Percentiles rank a stretch among this genome's conserved stretches.
phyloP scores from a whole-genome alignment of 2,888 invertebrate genomes.

The Taenaris catops region DNA sequence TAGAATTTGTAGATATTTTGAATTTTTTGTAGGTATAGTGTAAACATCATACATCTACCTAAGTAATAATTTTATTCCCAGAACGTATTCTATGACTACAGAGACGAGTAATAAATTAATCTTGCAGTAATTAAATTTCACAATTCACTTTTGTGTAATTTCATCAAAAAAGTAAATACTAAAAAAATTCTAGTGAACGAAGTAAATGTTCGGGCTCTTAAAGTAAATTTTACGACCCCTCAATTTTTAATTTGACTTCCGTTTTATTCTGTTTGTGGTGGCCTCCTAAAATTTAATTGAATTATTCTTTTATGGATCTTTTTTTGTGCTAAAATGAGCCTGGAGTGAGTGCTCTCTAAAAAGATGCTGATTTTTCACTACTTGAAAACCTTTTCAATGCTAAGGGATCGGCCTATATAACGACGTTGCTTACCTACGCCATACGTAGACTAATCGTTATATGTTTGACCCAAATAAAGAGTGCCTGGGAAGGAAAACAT shows the following conservation, averaged over 20 bases:
- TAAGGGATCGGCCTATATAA: too few species aligned
- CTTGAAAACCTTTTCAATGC: neutral
- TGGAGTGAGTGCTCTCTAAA: slow-evolving; percentile 7
- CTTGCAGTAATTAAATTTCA: slow-evolving; percentile 30
- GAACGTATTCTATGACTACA: slow-evolving; percentile 1
- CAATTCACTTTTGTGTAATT: slow-evolving; percentile 27
- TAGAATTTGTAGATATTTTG: too few species aligned
- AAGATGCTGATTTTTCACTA: slow-evolving; percentile 9
- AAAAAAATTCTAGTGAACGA: slow-evolving; percentile 20
- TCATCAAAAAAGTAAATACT: slow-evolving; percentile 19
- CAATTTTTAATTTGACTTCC: slow-evolving; percentile 25
- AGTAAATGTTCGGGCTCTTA: slow-evolving; percentile 20
- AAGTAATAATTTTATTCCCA: slow-evolving; percentile 4
- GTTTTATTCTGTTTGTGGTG: slow-evolving; percentile 20
- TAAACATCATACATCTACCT: too few species aligned
- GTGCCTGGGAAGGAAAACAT: too few species aligned
- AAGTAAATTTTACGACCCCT: slow-evolving; percentile 25
- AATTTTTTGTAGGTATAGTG: too few species aligned
- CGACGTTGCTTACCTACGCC: too few species aligned
- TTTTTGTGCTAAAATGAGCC: slow-evolving; percentile 3
- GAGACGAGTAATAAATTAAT: slow-evolving; percentile 16
- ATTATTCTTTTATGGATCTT: slow-evolving; percentile 10
- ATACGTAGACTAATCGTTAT: too few species aligned
- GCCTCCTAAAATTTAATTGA: slow-evolving; percentile 15
- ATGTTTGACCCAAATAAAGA: too few species aligned